Evolutionary conservation across 1,140 invertebrate species (phyloP).

Genomic region (Bombus fervidus): DNA sequence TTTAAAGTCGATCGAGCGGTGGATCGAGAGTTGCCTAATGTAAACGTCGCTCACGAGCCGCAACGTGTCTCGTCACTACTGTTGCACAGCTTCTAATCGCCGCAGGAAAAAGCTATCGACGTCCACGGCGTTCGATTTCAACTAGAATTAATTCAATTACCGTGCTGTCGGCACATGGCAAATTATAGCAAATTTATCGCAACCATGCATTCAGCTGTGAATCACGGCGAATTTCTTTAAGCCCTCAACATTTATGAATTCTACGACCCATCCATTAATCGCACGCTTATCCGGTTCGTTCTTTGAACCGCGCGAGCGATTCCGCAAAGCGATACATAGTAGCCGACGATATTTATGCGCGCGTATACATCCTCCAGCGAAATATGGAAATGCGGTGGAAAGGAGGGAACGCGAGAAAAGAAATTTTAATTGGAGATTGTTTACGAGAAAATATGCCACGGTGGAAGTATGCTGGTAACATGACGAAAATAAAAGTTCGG

Average conservation of each 20-base stretch:
- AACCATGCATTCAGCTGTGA: background rate
- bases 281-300: background rate
- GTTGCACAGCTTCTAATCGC: background rate
- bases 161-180: constrained; percentile 23
- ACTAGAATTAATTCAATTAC: constrained; percentile 41
- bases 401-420: background rate
- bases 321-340: background rate
- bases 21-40: background rate
- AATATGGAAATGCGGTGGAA: constrained; percentile 14
- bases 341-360: background rate
- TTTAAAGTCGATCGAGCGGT: background rate
- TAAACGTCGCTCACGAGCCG: background rate
- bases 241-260: background rate
- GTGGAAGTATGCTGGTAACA: too few species aligned
- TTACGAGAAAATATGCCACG: background rate
- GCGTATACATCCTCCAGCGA: background rate
- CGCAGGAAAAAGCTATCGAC: background rate
- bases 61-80: background rate
- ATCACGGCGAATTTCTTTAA: constrained; percentile 4
- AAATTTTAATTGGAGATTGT: background rate
- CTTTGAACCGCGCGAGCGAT: background rate
- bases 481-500: background rate
- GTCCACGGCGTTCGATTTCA: background rate
- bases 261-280: constrained; percentile 24
- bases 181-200: constrained; percentile 33